Base-by-base conservation (phyloP, 2,888 invertebrate genomes). In the Drosophila affinis region DNA sequence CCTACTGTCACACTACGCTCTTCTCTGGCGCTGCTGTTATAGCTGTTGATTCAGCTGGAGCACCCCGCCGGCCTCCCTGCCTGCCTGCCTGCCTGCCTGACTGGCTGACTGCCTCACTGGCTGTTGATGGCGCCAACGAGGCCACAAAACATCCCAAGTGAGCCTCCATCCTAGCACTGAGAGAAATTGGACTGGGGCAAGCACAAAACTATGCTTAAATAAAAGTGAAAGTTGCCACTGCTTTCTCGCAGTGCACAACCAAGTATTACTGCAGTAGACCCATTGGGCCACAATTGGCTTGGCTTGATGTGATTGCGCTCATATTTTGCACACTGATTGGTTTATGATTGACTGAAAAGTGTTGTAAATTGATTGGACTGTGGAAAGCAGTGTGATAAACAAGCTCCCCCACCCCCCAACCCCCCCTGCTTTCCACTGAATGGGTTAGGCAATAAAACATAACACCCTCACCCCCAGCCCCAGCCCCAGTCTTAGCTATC, bases 261-360 rank as follows among this genome's bases (percentile, higher is more conserved):
- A 51, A 59, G 67, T 59, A 18, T 29, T 59, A 53, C 54, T 60
- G 53, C 60, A 53, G 17, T 46, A 39, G n/a, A 39, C 39, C 39
- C 39, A 39, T n/a, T 39, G 39, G 39, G 55, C 48, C 58, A 65
- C 81, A 81, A 84, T 84, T 87, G 87, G 87, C 76, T 81, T 81
- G 87, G 87, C 74, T 57, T 69, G 80, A 58, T 75, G 75, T 87
- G 84, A 79, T 77, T 88, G 87, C 65, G 77, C 70, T 67, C 64
- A 72, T 67, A 59, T 75, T 72, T 65, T 73, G 51, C 63, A 71
- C 65, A 70, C 72, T 72, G 77, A 68, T 86, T 76, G 84, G 67
- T 71, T 80, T 71, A 60, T 70, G 87, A 85, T 78, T 78, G 88
- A 80, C 75, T 76, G 77, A 72, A 83, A 86, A 74, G 75, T 78